These are phyloP conservation scores for Tadarida brasiliensis DNA, from an alignment of 2,797 vertebrate species.

Conservation along the genomic window DNA sequence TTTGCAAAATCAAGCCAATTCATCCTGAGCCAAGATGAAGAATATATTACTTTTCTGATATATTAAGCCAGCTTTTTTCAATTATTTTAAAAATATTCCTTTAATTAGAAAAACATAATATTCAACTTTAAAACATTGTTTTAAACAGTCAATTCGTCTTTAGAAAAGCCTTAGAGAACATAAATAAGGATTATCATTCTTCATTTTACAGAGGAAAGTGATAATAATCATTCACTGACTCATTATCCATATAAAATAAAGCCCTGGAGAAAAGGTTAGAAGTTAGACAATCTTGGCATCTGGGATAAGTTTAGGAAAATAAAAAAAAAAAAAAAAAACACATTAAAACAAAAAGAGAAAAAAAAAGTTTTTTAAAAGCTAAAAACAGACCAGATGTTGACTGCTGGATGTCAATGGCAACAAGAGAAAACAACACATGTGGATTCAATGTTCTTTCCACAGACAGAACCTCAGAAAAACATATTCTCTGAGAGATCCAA, in stretches of 20 bases:
- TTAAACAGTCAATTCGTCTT: constrained; percentile 19
- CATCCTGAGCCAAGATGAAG: neutral
- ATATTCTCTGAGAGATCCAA: constrained; percentile 60
- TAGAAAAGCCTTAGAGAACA: constrained; percentile 27
- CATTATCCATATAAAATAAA: constrained; percentile 34
- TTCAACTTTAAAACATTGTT: neutral
- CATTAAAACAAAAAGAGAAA: constrained; percentile 58
- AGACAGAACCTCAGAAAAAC: constrained; percentile 74
- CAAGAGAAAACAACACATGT: constrained; percentile 76
- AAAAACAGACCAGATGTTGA: constrained; percentile 75
- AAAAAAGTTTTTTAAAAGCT: constrained; percentile 6
- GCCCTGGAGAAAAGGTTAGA: constrained; percentile 9
- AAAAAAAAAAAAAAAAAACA: constrained; percentile 32
- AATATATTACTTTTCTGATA: neutral
- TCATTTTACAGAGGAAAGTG: constrained; percentile 54
- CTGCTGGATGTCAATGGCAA: constrained; percentile 59
- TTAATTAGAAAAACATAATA: constrained; percentile 49
- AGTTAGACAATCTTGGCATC: constrained; percentile 19
- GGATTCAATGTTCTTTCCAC: constrained; percentile 80
- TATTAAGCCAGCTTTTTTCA: constrained; percentile 13
- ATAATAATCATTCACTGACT: neutral
- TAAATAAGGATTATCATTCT: neutral
- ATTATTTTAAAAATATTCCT: constrained; percentile 23
- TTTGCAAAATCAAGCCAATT: constrained; percentile 28
- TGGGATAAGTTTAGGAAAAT: constrained; percentile 48